phyloP scores from a whole-genome alignment of 2,888 invertebrate species.

The Patella pellucida region DNA sequence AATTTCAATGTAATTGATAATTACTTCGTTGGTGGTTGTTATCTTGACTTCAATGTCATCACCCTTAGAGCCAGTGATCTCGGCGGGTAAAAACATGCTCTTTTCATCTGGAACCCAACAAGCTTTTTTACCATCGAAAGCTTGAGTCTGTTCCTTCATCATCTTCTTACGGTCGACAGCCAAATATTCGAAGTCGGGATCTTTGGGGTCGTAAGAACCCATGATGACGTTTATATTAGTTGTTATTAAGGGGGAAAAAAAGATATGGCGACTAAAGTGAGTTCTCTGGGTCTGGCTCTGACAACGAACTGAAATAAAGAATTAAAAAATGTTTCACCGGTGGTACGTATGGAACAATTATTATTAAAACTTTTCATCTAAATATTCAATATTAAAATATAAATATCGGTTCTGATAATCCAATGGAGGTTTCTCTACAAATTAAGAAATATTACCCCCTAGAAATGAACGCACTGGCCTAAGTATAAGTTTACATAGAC shows the following conservation, averaged over 20 bases:
- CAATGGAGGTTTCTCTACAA: no score
- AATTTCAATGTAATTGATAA: slow-evolving; percentile 37
- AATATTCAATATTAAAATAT: no score
- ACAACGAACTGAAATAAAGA: slow-evolving; percentile 5
- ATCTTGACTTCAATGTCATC: slow-evolving; percentile 94
- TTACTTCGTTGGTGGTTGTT: slow-evolving; percentile 75
- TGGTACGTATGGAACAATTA: no score
- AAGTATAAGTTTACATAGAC: no score
- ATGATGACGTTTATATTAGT: no score
- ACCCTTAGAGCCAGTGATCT: slow-evolving; percentile 98
- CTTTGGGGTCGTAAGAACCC: slow-evolving; percentile 39
- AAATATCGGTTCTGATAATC: no score
- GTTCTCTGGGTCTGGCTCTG: background rate
- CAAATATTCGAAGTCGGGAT: slow-evolving; percentile 66
- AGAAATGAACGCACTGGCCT: no score
- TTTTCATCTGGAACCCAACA: slow-evolving; percentile 99
- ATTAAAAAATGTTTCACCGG: no score
- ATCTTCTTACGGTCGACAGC: slow-evolving; percentile 64
- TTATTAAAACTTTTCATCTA: no score
- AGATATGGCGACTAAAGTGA: no score
- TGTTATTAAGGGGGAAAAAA: no score
- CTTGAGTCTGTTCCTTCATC: slow-evolving; percentile 58
- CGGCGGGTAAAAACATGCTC: slow-evolving; percentile 96
- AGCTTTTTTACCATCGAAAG: slow-evolving; percentile 84
- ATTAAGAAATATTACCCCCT: no score